Evolutionary conservation across 2,888 invertebrate species (phyloP).

Genomic region (Auanema freiburgensis): DNA sequence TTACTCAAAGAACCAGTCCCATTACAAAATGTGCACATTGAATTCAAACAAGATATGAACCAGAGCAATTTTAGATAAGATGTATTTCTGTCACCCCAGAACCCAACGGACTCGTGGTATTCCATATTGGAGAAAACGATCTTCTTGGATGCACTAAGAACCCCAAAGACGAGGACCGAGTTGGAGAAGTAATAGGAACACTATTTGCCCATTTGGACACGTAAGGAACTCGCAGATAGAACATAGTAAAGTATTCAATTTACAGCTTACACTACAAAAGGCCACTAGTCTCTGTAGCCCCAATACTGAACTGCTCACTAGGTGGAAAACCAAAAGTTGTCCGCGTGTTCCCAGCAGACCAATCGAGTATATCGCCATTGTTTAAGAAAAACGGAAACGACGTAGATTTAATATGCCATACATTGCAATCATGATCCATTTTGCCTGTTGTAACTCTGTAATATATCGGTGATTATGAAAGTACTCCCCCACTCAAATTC

Average conservation of each 20-base stretch:
- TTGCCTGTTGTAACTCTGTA: constrained; percentile 3
- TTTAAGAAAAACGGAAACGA: constrained; percentile 56
- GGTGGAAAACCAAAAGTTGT: constrained; percentile 65
- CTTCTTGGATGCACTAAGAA: constrained; percentile 66
- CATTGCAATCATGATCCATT: constrained; percentile 5
- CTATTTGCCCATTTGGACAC: constrained; percentile 63
- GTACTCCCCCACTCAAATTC: no score
- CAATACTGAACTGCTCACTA: constrained; percentile 65
- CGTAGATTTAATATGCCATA: constrained; percentile 53
- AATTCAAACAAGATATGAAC: neutral
- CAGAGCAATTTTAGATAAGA: constrained; percentile 64
- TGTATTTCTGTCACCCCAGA: constrained; percentile 66
- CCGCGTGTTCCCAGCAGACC: constrained; percentile 52
- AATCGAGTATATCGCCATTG: constrained; percentile 26
- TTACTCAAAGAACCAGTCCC: constrained; percentile 65
- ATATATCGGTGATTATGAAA: constrained; percentile 6
- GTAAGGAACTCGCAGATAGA: constrained; percentile 40
- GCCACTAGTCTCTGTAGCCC: constrained; percentile 62
- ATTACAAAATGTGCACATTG: constrained; percentile 33
- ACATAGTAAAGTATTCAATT: constrained; percentile 26
- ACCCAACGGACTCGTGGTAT: constrained; percentile 66
- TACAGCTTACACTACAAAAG: constrained; percentile 31
- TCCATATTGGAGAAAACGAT: constrained; percentile 67
- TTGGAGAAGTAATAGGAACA: constrained; percentile 67
- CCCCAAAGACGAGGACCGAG: constrained; percentile 64